Base-by-base conservation (phyloP, 2,888 invertebrate species). In the Melipona bicolor region DNA sequence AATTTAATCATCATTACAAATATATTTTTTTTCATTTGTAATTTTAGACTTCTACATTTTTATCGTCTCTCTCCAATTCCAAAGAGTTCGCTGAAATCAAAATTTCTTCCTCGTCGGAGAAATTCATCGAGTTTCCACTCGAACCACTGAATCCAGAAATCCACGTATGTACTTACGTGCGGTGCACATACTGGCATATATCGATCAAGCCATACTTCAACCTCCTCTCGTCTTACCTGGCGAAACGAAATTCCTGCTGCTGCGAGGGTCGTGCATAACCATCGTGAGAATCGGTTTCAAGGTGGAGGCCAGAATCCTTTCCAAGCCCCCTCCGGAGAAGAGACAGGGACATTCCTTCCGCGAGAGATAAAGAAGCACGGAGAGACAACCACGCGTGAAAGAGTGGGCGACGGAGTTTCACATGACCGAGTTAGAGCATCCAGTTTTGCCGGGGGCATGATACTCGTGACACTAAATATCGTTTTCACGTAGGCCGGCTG, bases 341-440 rank as follows among this genome's bases (percentile, higher is more conserved):
- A 77, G 67, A 72, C 43, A 43, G 50, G n/a, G n/a, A 54, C 59
- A 67, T 64, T 52, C 62, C 52, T 49, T 27, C n/a, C 24, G 67
- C 24, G 68, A 61, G 17, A 36, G 81, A 73, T 59, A 62, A n/a
- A 77, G 13, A 36, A 24, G 52, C 67, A 49, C 13, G 21, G 76
- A 80, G 68, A 65, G 64, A 77, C 43, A 78, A 69, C 77, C 19
- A 50, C 56, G 24, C 61, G 79, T 65, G 74, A 74, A 73, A 84
- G 79, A 76, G 77, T 65, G 74, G 85, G 78, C 74, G 83, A 72
- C 81, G 79, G 87, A 92, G 90, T 91, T 92, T 91, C 92, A 91
- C 92, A 92, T 91, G 92, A 91, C 92, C 92, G 92, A 91, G 91
- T 92, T 92, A 89, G 86, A 83, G 77, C 77, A 75, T 84, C 77